Base-by-base conservation (phyloP, 2,888 invertebrate genomes). In the Choreutis nemorana region DNA sequence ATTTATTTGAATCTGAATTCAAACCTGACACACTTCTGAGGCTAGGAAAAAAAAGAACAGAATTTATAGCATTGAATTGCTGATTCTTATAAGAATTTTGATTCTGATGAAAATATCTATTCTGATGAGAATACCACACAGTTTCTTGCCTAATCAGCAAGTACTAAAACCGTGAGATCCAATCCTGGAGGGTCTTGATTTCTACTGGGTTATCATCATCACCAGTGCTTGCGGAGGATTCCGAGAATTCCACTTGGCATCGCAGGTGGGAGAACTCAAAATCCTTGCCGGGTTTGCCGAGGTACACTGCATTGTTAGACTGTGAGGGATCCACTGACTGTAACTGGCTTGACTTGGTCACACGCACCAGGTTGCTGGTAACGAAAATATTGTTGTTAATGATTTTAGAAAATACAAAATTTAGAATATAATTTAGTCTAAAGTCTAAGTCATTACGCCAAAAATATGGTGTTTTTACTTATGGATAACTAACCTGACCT, bases 321-420 rank as follows among this genome's bases (percentile, higher is more conserved):
- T 81, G 79, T 20, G 83, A 81, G 0, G 84, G 81, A 45, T 90
- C 90, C 1, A 87, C 89, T 0, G 90, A 87, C 45, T 90, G 84
- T 37, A 96, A 68, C 46, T 93, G 90, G 48, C 84, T 92, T 18
- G 89, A 85, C 50, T 93, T 90, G 0, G 95, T 95, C 24, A 89
- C 82, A 14, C 94, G 84, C 4, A 96, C 82, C n/a, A 91, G 83
- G 60, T 93, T 93, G 47, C 93, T 94, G 65, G 23, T n/a, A n/a
- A n/a, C 71, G 65, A 36, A n/a, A 32, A 30, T 30, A 28, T 32
- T 21, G 25, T 21, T 9, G 9, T 12, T 6, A 26, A 24, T 23
- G 10, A 28, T 23, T 16, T 14, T 25, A 14, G 10, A 5, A 26
- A 5, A 22, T 18, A 7, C 9, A 25, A 18, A 23, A 18, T 14